Evolutionary conservation across 2,113 vertebrate species (phyloP).

Genomic region (Vombatus ursinus): DNA sequence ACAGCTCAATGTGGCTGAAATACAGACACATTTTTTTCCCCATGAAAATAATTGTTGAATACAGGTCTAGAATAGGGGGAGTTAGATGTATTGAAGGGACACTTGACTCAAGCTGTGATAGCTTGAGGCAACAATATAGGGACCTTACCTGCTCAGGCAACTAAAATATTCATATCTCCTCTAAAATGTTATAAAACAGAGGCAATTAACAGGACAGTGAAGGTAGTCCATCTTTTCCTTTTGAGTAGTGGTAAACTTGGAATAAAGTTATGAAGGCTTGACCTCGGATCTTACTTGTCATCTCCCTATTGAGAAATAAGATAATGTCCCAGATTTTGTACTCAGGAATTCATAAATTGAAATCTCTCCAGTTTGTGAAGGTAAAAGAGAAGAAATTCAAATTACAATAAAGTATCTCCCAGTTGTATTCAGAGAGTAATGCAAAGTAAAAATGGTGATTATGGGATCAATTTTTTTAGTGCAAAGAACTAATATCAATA

Average conservation of each 20-base stretch:
- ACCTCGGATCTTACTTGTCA: no score
- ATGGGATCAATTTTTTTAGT: slow-evolving; percentile 13
- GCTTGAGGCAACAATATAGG: background rate
- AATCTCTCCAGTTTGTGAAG: background rate
- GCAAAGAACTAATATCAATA: slow-evolving; percentile 18
- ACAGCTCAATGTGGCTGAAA: background rate
- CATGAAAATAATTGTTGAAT: background rate
- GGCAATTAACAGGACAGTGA: no score
- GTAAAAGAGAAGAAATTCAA: background rate
- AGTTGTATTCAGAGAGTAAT: slow-evolving; percentile 13
- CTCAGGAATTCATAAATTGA: background rate
- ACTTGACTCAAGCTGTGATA: background rate
- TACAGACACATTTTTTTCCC: background rate
- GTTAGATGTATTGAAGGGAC: background rate
- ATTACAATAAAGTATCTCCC: background rate
- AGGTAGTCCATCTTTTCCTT: no score
- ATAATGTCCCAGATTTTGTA: no score
- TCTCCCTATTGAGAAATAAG: no score
- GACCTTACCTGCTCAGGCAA: background rate
- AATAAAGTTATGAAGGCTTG: no score
- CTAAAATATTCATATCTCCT: background rate
- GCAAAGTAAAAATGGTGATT: background rate
- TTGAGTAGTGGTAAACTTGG: no score
- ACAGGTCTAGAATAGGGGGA: background rate
- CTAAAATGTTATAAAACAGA: no score